A percentile compares a stretch with the other conserved stretches of the same genome.
phyloP scores from a whole-genome alignment of 2,113 vertebrate species.

The Spea multiplicata region DNA sequence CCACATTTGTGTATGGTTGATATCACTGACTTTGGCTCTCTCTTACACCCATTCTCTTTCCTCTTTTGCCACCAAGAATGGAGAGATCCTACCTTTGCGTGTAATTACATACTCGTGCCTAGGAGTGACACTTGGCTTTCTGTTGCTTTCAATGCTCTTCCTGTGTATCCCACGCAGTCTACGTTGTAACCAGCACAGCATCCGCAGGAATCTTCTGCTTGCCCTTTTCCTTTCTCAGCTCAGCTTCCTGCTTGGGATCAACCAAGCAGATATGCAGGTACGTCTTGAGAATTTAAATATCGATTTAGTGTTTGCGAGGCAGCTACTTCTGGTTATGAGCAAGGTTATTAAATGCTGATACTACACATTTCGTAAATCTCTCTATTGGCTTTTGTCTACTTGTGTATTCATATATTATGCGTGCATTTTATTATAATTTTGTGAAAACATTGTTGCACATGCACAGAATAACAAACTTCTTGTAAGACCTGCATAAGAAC shows the following conservation, averaged over 20 bases:
- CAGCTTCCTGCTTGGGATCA: conserved; percentile 90
- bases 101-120: conserved; percentile 81
- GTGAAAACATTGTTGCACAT: no score
- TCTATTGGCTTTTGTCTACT: no score
- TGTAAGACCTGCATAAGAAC: no score
- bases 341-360: no score
- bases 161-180: conserved; percentile 73
- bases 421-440: no score
- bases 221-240: conserved; percentile 85
- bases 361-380: no score
- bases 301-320: no score
- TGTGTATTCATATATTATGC: no score
- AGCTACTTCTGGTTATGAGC: no score
- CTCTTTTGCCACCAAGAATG: conserved; percentile 68
- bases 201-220: conserved; percentile 74
- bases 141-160: conserved; percentile 79
- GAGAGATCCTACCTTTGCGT: conserved; percentile 86
- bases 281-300: conserved; percentile 1
- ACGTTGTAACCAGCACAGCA: conserved; percentile 83
- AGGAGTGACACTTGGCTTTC: conserved; percentile 78
- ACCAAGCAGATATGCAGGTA: conserved; percentile 87
- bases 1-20: no score
- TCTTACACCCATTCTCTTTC: neutral
- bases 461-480: no score
- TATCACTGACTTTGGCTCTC: no score